Conservation (phyloP, 2,113 vertebrate genomes). For the Indicator indicator region DNA sequence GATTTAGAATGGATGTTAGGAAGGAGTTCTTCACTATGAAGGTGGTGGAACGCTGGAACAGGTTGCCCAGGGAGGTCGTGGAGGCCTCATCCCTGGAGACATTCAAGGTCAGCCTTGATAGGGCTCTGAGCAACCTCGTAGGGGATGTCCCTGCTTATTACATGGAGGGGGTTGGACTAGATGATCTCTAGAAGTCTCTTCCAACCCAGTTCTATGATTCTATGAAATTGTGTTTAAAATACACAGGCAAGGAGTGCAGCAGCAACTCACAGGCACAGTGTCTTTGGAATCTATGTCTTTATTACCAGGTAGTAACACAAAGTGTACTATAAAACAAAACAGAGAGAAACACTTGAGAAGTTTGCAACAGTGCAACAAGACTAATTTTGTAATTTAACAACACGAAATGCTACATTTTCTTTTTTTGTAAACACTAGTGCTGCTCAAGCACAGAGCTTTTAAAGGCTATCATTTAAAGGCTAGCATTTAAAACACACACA, state of each 20-base stretch:
- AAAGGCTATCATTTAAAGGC: constrained; percentile 34
- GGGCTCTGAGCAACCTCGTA: too few relatives aligned
- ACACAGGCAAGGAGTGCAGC: background rate
- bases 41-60: too few relatives aligned
- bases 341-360: background rate
- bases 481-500: constrained; percentile 17
- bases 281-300: background rate
- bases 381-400: background rate
- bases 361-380: background rate
- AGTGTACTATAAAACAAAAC: background rate
- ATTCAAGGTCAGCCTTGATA: too few relatives aligned
- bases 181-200: too few relatives aligned
- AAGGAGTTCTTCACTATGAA: too few relatives aligned
- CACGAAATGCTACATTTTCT: background rate
- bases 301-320: background rate
- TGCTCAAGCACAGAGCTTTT: background rate
- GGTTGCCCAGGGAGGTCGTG: too few relatives aligned
- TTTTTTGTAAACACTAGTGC: background rate
- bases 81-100: too few relatives aligned
- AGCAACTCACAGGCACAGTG: background rate
- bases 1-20: too few relatives aligned
- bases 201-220: too few relatives aligned
- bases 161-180: too few relatives aligned
- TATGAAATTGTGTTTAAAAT: background rate
- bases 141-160: too few relatives aligned